Evolutionary conservation across 2,113 vertebrate species (phyloP).

Genomic region (Passer montanus): DNA sequence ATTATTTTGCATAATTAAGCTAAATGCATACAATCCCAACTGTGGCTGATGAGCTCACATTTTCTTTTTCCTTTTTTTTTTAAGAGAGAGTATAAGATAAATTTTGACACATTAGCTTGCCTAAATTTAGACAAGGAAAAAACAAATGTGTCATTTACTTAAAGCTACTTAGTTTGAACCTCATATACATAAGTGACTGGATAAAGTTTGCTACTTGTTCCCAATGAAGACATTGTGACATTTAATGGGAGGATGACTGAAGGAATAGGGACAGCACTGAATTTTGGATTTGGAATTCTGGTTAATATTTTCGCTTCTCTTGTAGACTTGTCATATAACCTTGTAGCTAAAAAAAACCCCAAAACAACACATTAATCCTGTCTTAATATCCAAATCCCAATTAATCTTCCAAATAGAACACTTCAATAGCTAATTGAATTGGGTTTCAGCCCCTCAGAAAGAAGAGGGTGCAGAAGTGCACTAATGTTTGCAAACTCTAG

Average conservation of each 20-base stretch:
- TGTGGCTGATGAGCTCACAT: fast-evolving
- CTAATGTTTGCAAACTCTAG: background rate
- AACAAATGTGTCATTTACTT: background rate
- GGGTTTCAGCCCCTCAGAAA: background rate
- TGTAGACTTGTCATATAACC: background rate
- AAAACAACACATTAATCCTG: background rate
- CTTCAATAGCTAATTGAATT: background rate
- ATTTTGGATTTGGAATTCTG: background rate
- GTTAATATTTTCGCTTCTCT: background rate
- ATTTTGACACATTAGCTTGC: background rate
- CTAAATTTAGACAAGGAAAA: background rate
- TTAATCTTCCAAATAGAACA: background rate
- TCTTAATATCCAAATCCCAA: background rate
- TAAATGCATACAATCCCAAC: background rate
- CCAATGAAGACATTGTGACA: background rate
- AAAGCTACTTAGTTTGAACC: background rate
- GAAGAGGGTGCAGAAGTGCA: background rate
- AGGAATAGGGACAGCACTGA: background rate
- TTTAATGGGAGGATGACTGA: background rate
- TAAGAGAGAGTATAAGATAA: background rate
- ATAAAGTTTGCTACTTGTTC: background rate
- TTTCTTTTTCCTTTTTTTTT: background rate
- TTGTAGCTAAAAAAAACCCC: fast-evolving
- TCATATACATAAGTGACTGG: fast-evolving
- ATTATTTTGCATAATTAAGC: background rate